Percentiles rank a stretch among this genome's conserved stretches.
Evolutionary conservation across 2,797 vertebrate species (phyloP).

Genomic region (Dryobates pubescens): DNA sequence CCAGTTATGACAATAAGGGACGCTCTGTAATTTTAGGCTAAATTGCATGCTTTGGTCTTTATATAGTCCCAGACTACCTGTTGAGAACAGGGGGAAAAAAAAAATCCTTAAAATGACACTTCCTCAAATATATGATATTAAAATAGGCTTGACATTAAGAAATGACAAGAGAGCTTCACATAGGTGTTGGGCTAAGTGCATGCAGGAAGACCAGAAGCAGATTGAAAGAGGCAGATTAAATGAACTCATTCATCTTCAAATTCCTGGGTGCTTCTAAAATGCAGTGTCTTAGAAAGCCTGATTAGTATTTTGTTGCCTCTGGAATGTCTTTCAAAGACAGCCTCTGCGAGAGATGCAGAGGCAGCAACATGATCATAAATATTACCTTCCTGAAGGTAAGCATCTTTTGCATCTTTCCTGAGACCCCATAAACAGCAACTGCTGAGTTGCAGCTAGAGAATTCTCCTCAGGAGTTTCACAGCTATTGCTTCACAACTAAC

Average conservation of each 20-base stretch:
- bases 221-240: background rate
- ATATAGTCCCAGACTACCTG: background rate
- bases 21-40: background rate
- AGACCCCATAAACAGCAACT: background rate
- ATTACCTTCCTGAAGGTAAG: background rate
- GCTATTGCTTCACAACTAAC: background rate
- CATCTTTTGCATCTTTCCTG: background rate
- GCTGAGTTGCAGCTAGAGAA: rapidly evolving
- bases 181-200: rapidly evolving
- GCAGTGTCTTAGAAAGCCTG: background rate
- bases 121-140: background rate
- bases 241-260: background rate
- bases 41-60: background rate
- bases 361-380: background rate
- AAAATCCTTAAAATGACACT: background rate
- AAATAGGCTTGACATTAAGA: background rate
- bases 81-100: background rate
- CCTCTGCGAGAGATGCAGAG: background rate
- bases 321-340: background rate
- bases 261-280: background rate
- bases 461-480: rapidly evolving
- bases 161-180: background rate
- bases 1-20: background rate
- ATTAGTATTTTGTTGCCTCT: background rate
- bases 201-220: background rate